Evolutionary conservation across 2,888 invertebrate species (phyloP).

Genomic region (Eupithecia centaureata): DNA sequence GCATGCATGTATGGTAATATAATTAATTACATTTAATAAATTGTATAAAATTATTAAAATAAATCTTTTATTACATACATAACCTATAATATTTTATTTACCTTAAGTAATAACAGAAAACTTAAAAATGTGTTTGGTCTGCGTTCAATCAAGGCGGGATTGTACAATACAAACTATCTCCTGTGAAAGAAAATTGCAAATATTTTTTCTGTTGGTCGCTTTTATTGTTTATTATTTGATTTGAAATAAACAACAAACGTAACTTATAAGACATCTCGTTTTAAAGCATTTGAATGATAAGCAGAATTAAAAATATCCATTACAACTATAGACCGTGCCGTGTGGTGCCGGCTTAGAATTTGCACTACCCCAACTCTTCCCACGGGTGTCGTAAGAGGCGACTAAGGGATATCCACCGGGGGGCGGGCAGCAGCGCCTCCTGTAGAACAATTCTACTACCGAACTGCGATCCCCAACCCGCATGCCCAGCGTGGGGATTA

Average conservation of each 20-base stretch:
- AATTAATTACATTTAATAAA: constrained; percentile 48
- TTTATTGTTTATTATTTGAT: background rate
- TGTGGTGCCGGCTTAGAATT: no score
- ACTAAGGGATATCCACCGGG: no score
- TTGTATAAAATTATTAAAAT: constrained; percentile 59
- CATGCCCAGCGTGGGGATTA: no score
- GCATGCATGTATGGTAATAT: constrained; percentile 37
- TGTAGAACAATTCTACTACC: no score
- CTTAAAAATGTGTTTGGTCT: constrained; percentile 15
- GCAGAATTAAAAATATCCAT: background rate
- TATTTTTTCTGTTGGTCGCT: no score
- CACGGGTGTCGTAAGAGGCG: no score
- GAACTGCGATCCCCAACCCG: no score
- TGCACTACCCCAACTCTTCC: no score
- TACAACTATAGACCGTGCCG: no score
- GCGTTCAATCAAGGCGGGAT: background rate
- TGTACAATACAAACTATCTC: background rate
- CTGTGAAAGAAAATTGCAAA: background rate
- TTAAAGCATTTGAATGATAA: background rate
- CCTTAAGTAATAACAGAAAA: constrained; percentile 4
- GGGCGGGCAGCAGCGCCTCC: no score
- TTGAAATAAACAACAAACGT: background rate
- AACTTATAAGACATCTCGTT: background rate
- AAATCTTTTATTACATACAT: constrained; percentile 50
- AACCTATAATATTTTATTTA: constrained; percentile 43